These are phyloP conservation scores for Mormyrus hasselquistii DNA, from an alignment of 2,797 vertebrate genomes.

Conservation along the genomic window DNA sequence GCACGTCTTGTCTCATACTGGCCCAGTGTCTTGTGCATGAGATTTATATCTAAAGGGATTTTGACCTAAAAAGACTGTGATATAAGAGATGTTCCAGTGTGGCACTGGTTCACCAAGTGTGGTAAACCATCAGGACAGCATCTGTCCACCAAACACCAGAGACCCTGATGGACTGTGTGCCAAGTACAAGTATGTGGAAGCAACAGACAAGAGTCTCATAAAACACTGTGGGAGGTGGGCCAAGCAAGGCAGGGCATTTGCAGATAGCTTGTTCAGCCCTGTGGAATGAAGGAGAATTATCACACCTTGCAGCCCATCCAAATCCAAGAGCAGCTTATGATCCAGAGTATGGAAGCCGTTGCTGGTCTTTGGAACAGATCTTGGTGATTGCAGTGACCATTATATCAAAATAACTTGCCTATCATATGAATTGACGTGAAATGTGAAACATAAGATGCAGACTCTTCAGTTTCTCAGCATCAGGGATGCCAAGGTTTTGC, in stretches of 20 bases:
- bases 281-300: not conserved
- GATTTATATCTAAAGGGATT: not conserved
- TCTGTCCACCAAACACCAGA: not conserved
- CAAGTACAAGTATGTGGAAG: not conserved
- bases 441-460: not conserved
- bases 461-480: constrained; percentile 19
- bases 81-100: not conserved
- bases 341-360: not conserved
- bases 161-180: not conserved
- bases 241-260: not conserved
- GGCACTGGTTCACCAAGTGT: not conserved
- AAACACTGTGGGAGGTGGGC: not conserved
- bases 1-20: not conserved
- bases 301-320: not conserved
- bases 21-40: not conserved
- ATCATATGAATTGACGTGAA: not conserved
- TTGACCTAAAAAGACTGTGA: not conserved
- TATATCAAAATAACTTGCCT: not conserved
- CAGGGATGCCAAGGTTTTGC: constrained; percentile 18
- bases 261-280: not conserved
- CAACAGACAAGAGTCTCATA: not conserved
- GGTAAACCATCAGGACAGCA: not conserved
- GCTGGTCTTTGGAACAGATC: not conserved
- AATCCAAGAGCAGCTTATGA: not conserved
- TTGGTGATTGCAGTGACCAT: no score